phyloP scores from a whole-genome alignment of 2,888 invertebrate species.

The Catocala nupta region DNA sequence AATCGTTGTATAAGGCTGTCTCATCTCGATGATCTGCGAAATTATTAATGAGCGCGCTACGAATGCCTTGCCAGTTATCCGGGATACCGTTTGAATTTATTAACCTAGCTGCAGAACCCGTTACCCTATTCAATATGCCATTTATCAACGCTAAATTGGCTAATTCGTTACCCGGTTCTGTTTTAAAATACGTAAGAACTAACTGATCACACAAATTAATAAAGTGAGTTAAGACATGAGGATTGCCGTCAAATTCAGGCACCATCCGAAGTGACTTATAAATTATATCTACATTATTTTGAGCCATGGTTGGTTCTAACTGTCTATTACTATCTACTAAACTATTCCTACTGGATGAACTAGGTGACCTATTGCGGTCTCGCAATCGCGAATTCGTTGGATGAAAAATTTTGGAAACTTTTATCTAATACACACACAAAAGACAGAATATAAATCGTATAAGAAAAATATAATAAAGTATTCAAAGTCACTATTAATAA shows the following conservation, averaged over 20 bases:
- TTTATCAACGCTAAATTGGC: constrained; percentile 18
- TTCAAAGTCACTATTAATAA: no score
- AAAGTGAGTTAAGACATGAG: constrained; percentile 41
- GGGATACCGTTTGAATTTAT: constrained; percentile 45
- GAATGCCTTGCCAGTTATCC: constrained; percentile 44
- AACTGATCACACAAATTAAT: constrained; percentile 47
- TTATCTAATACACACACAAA: no score
- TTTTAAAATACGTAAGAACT: constrained; percentile 7
- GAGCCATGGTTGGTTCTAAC: no score
- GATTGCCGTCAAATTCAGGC: constrained; percentile 36
- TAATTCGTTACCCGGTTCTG: constrained; percentile 12
- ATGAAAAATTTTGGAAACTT: no score
- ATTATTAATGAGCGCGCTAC: constrained; percentile 44
- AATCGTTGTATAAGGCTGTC: constrained; percentile 44
- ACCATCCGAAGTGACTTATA: constrained; percentile 13
- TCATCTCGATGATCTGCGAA: constrained; percentile 37
- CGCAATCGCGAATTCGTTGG: no score
- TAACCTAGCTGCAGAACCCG: constrained; percentile 41
- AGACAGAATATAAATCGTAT: no score
- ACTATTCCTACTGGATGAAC: no score
- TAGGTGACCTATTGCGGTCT: no score
- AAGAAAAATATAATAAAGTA: no score
- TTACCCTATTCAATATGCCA: constrained; percentile 28
- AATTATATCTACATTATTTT: neutral
- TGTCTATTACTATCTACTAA: no score